Evolutionary conservation across 2,797 vertebrate species (phyloP), one percentile per base, ranked within the genome.

Genomic region (Spinus olivaceus): DNA sequence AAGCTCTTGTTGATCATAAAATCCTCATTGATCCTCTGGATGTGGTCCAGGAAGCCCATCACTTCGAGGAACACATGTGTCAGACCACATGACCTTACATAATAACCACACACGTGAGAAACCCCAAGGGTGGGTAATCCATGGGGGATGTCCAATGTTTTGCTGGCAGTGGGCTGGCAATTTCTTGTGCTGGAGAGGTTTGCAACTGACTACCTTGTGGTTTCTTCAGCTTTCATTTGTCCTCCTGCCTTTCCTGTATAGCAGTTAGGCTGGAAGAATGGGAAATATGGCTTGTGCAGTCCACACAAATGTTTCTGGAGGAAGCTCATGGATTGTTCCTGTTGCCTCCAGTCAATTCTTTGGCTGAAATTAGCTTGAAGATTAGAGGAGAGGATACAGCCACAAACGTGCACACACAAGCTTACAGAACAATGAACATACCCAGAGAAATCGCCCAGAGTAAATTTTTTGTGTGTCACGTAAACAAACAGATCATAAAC

Each of bases 321-420:
- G 81, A 81, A 86, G 39, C 57, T 92, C 30, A 7, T 32, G 41
- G 53, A 71, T 88, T 63, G 54, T 44, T 92, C 17, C 54, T 63
- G 33, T 91, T 95, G 90, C 91, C 89, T 96, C 63, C 63, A 81
- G 91, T 86, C 85, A 91, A n/a, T 93, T 96, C 85, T 81, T 83
- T 23, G 42, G 54, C 50, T 91, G 87, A 96, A 95, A 94, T 77
- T 63, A 90, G 46, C 44, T 81, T 63, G 35, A 83, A 93, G 76
- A 86, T 90, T 77, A 88, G 86, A 94, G 76, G 88, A 95, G 64
- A 87, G 81, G 33, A 50, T 79, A 12, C 84, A 88, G 73, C 88
- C 82, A 64, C 87, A 72, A 83, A 87, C 27, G 1, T 10, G 14
- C 61, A 47, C 5, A 1, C 72, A 71, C 63, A 70, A 59, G 89